Base-by-base conservation (phyloP, 1,140 invertebrate species). In the Drosophila repletoides region DNA sequence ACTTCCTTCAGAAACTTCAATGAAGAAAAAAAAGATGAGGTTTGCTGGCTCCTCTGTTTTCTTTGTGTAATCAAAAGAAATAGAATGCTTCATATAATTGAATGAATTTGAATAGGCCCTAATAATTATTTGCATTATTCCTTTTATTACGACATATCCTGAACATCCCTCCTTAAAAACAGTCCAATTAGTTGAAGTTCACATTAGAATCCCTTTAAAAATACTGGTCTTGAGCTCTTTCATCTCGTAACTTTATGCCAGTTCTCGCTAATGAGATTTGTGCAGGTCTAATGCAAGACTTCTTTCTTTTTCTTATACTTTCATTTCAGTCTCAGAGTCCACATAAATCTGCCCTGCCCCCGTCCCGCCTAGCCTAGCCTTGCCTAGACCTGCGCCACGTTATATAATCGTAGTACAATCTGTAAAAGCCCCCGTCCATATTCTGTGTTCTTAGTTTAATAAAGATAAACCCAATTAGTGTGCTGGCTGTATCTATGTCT, bases 291-390 rank as follows among this genome's bases (percentile, higher is more conserved):
- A 83, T 73, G 34, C 46, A 36, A 80, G 75, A 63, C 56, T 66
- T 72, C 48, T 84, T 53, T 80, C 49, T 80, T 51, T 53, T 58
- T 55, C 53, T 79, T 86, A 38, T 86, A 86, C 38, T 86, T 72
- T 84, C 79, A 84, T 84, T 84, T 86, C 80, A 86, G 80, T 86
- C 64, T 80, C 46, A 80, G 64, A 71, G 80, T 67, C 63, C 56
- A 66, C 55, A 69, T 84, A 80, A 77, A 36, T 52, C 59, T 67
- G 72, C 48, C 61, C 60, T 45, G 79, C 15, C 22, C 61, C 17
- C 26, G 5, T 17, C 45, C 48, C 33, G 49, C 49, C 59, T 34
- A 61, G 55, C 65, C 58, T 45, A 64, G 64, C 9, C 45, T 19
- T 40, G 48, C 48, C 61, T 56, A 45, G 48, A 53, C 46, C 71